A percentile compares a stretch with the other conserved stretches of the same genome.
Conservation (phyloP, 2,113 vertebrate genomes). For the Cebus imitator region DNA sequence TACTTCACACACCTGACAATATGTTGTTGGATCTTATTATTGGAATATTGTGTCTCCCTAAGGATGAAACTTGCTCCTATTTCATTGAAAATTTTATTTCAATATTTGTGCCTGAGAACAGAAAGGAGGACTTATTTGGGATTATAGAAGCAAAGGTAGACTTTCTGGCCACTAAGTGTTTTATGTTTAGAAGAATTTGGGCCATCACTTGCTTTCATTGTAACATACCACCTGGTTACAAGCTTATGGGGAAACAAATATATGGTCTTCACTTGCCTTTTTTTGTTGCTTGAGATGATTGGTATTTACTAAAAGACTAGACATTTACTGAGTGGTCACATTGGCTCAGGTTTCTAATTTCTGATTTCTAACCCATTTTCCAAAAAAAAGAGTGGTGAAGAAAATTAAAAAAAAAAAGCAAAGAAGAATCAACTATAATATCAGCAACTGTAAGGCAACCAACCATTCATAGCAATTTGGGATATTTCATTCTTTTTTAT, state of each 20-base stretch:
- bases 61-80: background rate
- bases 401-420: background rate
- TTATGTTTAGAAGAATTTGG: background rate
- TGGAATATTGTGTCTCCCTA: background rate
- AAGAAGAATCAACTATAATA: background rate
- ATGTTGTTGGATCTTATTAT: background rate
- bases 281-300: background rate
- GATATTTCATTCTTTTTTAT: background rate
- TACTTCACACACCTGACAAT: background rate
- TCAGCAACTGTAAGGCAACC: background rate
- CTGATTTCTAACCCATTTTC: background rate
- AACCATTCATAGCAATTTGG: background rate
- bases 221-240: background rate
- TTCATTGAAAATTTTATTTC: conserved; percentile 11
- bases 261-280: background rate
- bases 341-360: background rate
- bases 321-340: background rate
- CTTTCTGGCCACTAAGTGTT: background rate
- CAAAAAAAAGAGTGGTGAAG: background rate
- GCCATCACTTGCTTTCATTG: background rate
- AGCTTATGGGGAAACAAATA: background rate
- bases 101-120: background rate
- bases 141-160: background rate
- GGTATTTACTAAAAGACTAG: background rate
- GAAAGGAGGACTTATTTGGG: background rate